These are phyloP conservation scores for Poeciliopsis paucimaculata DNA, from an alignment of 2,797 vertebrate species.

Conservation along the genomic window DNA sequence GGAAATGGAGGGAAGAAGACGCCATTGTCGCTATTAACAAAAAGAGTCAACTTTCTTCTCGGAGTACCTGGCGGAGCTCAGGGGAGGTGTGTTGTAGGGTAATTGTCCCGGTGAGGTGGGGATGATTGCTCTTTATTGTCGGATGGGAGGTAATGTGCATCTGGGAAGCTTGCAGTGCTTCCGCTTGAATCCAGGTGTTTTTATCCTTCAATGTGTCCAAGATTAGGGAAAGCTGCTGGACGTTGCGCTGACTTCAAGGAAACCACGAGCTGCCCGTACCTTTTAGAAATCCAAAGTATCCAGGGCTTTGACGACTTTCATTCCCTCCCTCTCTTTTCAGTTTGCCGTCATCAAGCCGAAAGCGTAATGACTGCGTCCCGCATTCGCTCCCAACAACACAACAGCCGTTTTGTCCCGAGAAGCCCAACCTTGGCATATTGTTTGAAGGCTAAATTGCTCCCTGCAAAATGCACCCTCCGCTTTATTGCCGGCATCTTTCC, in stretches of 20 bases:
- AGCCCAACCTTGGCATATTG: slow-evolving; percentile 66
- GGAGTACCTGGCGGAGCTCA: slow-evolving; percentile 28
- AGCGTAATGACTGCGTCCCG: slow-evolving; percentile 37
- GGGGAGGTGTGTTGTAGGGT: slow-evolving; percentile 50
- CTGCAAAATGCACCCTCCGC: slow-evolving; percentile 60
- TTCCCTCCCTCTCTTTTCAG: slow-evolving; percentile 31
- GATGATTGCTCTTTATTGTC: slow-evolving; percentile 73
- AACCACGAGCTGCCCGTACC: slow-evolving; percentile 2
- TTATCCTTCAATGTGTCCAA: slow-evolving; percentile 81
- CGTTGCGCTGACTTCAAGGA: slow-evolving; percentile 14
- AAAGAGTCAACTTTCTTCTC: slow-evolving; percentile 21
- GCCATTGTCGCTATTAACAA: slow-evolving; percentile 18
- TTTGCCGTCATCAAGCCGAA: slow-evolving; percentile 39
- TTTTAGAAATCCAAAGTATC: slow-evolving; percentile 36
- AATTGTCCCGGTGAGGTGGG: slow-evolving; percentile 67
- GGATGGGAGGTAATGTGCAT: slow-evolving; percentile 81
- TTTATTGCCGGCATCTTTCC: slow-evolving; percentile 68
- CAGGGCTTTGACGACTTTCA: slow-evolving; percentile 6
- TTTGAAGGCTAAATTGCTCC: slow-evolving; percentile 73
- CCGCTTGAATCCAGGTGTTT: slow-evolving; percentile 89
- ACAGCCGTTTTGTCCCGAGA: slow-evolving; percentile 57
- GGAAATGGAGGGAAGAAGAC: slow-evolving; percentile 60
- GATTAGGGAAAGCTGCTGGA: slow-evolving; percentile 73
- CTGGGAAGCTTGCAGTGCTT: slow-evolving; percentile 76
- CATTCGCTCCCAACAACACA: slow-evolving; percentile 43